Percentiles rank a stretch among this genome's conserved stretches.
These are phyloP conservation scores for Drosophila rellima DNA, from an alignment of 2,888 invertebrate species.

Conservation along the genomic window DNA sequence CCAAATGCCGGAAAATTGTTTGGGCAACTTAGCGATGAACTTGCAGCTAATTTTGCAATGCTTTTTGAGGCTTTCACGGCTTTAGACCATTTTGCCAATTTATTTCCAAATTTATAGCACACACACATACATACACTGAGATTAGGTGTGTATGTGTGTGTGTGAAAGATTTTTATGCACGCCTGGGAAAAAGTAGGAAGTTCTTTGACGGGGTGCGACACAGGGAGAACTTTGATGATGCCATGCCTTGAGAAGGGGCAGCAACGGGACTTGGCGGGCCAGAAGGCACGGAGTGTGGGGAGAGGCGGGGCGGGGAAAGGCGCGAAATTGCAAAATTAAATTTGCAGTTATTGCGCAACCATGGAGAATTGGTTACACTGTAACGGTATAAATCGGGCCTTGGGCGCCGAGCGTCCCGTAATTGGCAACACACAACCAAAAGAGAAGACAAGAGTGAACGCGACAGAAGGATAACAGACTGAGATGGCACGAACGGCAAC, in stretches of 20 bases:
- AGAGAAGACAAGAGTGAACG: not conserved
- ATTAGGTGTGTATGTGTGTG: slow-evolving; percentile 47
- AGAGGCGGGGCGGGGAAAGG: slow-evolving; percentile 41
- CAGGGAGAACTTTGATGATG: slow-evolving; percentile 11
- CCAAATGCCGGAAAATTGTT: slow-evolving; percentile 21
- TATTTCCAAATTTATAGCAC: slow-evolving; percentile 68
- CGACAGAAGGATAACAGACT: not conserved
- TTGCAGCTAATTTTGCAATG: slow-evolving; percentile 55
- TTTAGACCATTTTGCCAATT: slow-evolving; percentile 63
- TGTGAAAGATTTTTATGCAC: slow-evolving; percentile 50
- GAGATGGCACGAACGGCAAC: slow-evolving; percentile 26
- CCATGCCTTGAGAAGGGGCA: slow-evolving; percentile 12
- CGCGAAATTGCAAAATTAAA: slow-evolving; percentile 80
- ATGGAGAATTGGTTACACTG: slow-evolving; percentile 79
- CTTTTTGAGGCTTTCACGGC: slow-evolving; percentile 57
- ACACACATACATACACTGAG: slow-evolving; percentile 36
- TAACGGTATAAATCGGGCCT: slow-evolving; percentile 67
- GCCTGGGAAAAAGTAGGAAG: slow-evolving; percentile 41
- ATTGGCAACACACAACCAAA: slow-evolving; percentile 48
- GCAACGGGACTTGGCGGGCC: not conserved
- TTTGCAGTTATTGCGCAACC: slow-evolving; percentile 81
- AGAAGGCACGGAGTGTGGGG: not conserved
- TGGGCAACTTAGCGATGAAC: slow-evolving; percentile 18
- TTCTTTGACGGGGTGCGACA: slow-evolving; percentile 16
- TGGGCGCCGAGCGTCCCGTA: slow-evolving; percentile 50